phyloP scores from a whole-genome alignment of 2,113 vertebrate species.

The Heloderma charlesbogerti region DNA sequence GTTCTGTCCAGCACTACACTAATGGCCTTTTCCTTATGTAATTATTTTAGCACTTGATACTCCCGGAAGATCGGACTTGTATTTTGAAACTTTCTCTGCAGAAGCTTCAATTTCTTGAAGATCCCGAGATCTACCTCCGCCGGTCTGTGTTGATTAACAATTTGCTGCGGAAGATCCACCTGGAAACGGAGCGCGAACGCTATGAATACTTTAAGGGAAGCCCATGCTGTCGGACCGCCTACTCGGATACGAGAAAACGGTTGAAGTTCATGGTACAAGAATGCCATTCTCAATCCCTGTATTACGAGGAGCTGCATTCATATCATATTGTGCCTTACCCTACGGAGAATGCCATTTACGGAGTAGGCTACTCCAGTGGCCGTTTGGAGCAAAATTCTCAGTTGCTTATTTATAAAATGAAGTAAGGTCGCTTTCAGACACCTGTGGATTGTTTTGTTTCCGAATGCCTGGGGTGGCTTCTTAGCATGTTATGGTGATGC shows the following conservation, averaged over 20 bases:
- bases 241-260: constrained; percentile 88
- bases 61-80: constrained; percentile 94
- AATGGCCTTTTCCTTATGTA: constrained; percentile 42
- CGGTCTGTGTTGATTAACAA: constrained; percentile 99
- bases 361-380: constrained; percentile 85
- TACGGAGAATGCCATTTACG: constrained; percentile 84
- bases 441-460: constrained; percentile 73
- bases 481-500: constrained; percentile 68
- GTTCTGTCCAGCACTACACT: background rate
- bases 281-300: constrained; percentile 87
- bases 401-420: constrained; percentile 92
- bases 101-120: constrained; percentile 96
- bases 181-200: constrained; percentile 89
- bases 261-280: constrained; percentile 93
- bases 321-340: constrained; percentile 91
- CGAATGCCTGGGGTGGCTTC: constrained; percentile 74
- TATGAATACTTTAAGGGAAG: constrained; percentile 85
- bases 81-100: constrained; percentile 96
- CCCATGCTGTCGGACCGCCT: constrained; percentile 78
- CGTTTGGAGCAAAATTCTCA: constrained; percentile 84
- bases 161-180: constrained; percentile 96
- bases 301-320: constrained; percentile 88
- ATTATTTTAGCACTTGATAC: constrained; percentile 90
- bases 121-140: constrained; percentile 93
- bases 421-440: constrained; percentile 83